These are phyloP conservation scores for Laterallus jamaicensis DNA, from an alignment of 2,113 vertebrate species.

Conservation along the genomic window DNA sequence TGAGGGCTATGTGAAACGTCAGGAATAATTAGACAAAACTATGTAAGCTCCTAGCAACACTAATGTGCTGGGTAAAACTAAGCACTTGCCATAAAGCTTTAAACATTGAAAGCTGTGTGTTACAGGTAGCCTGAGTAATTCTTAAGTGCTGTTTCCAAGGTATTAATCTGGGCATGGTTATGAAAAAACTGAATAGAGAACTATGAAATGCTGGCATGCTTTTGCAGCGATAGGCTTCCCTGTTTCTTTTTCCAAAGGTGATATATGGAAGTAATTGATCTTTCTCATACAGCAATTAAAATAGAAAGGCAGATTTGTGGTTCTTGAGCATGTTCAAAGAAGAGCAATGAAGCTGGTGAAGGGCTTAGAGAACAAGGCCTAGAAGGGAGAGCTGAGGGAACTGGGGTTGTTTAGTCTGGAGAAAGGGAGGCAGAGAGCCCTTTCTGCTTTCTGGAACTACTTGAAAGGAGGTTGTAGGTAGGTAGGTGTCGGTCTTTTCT, in stretches of 20 bases:
- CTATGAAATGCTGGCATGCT: background rate
- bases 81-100: slow-evolving; percentile 34
- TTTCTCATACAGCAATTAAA: background rate
- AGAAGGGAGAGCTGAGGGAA: too few relatives aligned
- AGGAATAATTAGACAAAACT: slow-evolving; percentile 69
- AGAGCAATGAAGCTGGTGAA: too few relatives aligned
- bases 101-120: slow-evolving; percentile 32
- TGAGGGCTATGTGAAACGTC: slow-evolving; percentile 59
- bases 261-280: background rate
- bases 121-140: slow-evolving; percentile 23
- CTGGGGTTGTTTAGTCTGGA: too few relatives aligned
- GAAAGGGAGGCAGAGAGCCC: too few relatives aligned
- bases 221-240: background rate
- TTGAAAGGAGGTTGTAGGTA: too few relatives aligned
- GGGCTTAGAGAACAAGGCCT: too few relatives aligned
- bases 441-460: too few relatives aligned
- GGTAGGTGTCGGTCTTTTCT: too few relatives aligned
- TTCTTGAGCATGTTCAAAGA: too few relatives aligned
- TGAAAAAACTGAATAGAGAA: slow-evolving; percentile 8
- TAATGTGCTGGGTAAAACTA: slow-evolving; percentile 4
- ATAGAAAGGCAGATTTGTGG: background rate
- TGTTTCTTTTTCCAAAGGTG: background rate
- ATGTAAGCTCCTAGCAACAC: slow-evolving; percentile 41
- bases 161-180: background rate
- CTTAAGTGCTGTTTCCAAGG: background rate